Evolutionary conservation across 2,113 vertebrate genomes (phyloP).

Genomic region (Thalassoma bifasciatum): DNA sequence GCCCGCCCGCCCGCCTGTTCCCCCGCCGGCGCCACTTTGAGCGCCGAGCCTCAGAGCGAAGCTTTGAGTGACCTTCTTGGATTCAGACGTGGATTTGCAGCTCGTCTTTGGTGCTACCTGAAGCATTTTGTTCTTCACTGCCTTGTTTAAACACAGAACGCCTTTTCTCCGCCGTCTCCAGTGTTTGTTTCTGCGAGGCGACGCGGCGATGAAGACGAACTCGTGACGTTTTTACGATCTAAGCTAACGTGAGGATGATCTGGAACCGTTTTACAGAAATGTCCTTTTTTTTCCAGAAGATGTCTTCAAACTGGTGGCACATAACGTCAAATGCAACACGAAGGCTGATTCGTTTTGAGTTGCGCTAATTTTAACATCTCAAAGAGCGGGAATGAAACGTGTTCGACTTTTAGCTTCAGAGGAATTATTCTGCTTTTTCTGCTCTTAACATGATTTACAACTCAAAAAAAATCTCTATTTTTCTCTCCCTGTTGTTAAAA

Average conservation of each 20-base stretch:
- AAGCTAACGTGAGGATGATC: slow-evolving; percentile 3
- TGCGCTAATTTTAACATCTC: neutral
- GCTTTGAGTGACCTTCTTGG: slow-evolving; percentile 22
- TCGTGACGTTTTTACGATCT: slow-evolving; percentile 4
- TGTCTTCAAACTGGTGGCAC: slow-evolving; percentile 32
- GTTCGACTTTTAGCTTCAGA: slow-evolving; percentile 29
- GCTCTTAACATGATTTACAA: too few species aligned
- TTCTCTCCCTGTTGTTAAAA: too few species aligned
- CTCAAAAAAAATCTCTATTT: too few species aligned
- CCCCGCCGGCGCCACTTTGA: neutral
- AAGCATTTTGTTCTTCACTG: slow-evolving; percentile 25
- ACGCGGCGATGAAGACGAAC: slow-evolving; percentile 8
- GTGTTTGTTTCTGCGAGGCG: neutral
- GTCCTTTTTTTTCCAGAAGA: neutral
- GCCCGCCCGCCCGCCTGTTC: too few species aligned
- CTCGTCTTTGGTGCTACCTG: slow-evolving; percentile 40
- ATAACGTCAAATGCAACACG: slow-evolving; percentile 23
- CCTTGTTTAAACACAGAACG: neutral
- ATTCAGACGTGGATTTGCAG: neutral
- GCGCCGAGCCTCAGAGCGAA: slow-evolving; percentile 55
- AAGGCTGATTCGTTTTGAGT: neutral
- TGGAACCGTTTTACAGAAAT: neutral
- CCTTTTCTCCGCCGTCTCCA: neutral
- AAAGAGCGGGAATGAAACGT: slow-evolving; percentile 22
- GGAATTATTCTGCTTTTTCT: too few species aligned